Percentiles rank a stretch among this genome's conserved stretches.
Evolutionary conservation across 2,888 invertebrate genomes (phyloP).

Genomic region (Synanthedon formicaeformis): DNA sequence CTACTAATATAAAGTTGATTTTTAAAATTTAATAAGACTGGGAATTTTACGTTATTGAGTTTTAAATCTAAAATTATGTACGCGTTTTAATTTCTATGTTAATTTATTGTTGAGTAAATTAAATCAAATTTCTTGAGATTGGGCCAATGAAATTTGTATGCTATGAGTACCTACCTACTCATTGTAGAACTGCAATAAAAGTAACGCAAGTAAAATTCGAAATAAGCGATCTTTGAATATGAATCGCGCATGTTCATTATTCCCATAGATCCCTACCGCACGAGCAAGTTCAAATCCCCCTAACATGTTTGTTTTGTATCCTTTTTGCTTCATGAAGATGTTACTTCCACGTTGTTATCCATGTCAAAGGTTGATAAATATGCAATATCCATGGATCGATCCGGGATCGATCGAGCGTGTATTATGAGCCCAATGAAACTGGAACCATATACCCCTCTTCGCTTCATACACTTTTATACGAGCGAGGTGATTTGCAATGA

Average conservation of each 20-base stretch:
- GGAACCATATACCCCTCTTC: conserved; percentile 15
- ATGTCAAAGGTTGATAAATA: conserved; percentile 71
- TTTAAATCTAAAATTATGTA: too few relatives aligned
- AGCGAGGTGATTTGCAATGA: conserved; percentile 4
- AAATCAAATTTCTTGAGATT: too few relatives aligned
- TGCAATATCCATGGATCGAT: conserved; percentile 63
- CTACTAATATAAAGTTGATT: too few relatives aligned
- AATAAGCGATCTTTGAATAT: too few relatives aligned
- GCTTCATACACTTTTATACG: not conserved
- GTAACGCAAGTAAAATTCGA: too few relatives aligned
- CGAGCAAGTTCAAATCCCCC: conserved; percentile 33
- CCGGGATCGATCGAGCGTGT: conserved; percentile 62
- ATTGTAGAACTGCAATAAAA: too few relatives aligned
- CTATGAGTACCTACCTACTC: too few relatives aligned
- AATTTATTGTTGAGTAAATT: too few relatives aligned
- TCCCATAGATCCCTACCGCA: conserved; percentile 13
- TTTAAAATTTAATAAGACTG: too few relatives aligned
- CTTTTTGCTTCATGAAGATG: conserved; percentile 57
- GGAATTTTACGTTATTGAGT: too few relatives aligned
- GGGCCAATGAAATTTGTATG: too few relatives aligned
- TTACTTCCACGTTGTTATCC: conserved; percentile 62
- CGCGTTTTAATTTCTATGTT: too few relatives aligned
- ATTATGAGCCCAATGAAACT: conserved; percentile 24
- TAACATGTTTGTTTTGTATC: conserved; percentile 53
- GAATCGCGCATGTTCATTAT: conserved; percentile 2